Conservation (phyloP, 2,113 vertebrate genomes). For the Madoqua kirkii region DNA sequence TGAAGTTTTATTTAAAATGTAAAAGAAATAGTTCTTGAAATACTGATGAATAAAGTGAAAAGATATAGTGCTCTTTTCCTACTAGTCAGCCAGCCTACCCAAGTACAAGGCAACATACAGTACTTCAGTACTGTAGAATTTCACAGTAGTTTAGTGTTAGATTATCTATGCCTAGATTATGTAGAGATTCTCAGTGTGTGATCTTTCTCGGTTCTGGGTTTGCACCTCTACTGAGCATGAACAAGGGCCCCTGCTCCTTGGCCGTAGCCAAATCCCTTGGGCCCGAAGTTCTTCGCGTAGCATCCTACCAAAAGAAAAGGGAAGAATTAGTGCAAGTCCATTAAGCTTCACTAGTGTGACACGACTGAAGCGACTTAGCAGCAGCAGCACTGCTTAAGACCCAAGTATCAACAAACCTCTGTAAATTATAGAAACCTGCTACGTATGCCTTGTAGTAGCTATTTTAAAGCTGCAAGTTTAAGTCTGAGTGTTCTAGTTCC, state of each 20-base stretch:
- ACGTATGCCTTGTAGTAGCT: background rate
- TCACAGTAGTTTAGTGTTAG: slow-evolving; percentile 79
- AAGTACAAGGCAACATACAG: background rate
- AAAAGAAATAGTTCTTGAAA: slow-evolving; percentile 42
- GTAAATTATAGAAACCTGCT: background rate
- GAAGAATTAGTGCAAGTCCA: background rate
- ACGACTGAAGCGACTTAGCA: too few relatives aligned
- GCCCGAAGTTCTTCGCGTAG: slow-evolving; percentile 89
- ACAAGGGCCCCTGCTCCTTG: slow-evolving; percentile 88
- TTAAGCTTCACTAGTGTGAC: background rate
- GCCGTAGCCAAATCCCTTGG: slow-evolving; percentile 87
- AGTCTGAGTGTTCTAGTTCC: background rate
- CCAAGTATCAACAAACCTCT: background rate
- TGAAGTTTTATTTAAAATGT: slow-evolving; percentile 66
- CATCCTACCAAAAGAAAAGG: slow-evolving; percentile 78
- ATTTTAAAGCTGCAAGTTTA: background rate
- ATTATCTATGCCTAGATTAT: slow-evolving; percentile 42
- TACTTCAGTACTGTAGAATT: slow-evolving; percentile 43
- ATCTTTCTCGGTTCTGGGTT: background rate
- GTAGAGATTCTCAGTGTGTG: slow-evolving; percentile 53
- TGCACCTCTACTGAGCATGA: slow-evolving; percentile 81
- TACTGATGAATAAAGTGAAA: slow-evolving; percentile 33
- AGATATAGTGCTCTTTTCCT: background rate
- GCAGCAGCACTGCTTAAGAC: background rate
- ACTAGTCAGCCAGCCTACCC: background rate